phyloP scores from a whole-genome alignment of 2,888 invertebrate genomes.

The Ichneumoninae sp. region DNA sequence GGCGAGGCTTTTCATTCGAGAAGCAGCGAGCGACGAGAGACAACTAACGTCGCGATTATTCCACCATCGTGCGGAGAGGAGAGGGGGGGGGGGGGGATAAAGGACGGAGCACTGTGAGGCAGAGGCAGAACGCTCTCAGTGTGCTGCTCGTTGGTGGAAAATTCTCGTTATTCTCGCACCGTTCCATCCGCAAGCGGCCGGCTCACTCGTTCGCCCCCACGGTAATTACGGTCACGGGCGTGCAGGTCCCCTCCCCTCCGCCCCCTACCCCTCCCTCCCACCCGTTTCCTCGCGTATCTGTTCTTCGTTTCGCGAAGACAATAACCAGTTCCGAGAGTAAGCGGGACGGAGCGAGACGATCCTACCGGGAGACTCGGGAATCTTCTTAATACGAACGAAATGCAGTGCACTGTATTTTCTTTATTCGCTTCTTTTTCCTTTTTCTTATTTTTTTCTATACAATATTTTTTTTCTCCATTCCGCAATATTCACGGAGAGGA shows the following conservation, averaged over 20 bases:
- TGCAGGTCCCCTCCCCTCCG: constrained; percentile 26
- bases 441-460: neutral
- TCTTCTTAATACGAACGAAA: constrained; percentile 50
- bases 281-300: constrained; percentile 48
- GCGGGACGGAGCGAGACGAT: constrained; percentile 1
- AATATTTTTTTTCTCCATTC: neutral
- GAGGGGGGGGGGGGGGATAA: constrained; percentile 19
- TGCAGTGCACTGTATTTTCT: constrained; percentile 20
- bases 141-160: constrained; percentile 55
- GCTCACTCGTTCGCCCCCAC: constrained; percentile 64
- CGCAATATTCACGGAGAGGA: neutral
- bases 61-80: constrained; percentile 53
- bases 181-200: constrained; percentile 54
- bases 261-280: neutral
- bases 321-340: constrained; percentile 64
- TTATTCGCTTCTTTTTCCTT: neutral
- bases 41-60: constrained; percentile 58
- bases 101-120: neutral
- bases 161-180: constrained; percentile 63
- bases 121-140: constrained; percentile 12
- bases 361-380: constrained; percentile 36
- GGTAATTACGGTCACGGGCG: constrained; percentile 66
- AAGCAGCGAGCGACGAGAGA: constrained; percentile 37
- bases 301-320: constrained; percentile 66
- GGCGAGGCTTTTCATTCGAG: constrained; percentile 49